Evolutionary conservation across 2,888 invertebrate species (phyloP).

Genomic region (Drosophila quinaria): DNA sequence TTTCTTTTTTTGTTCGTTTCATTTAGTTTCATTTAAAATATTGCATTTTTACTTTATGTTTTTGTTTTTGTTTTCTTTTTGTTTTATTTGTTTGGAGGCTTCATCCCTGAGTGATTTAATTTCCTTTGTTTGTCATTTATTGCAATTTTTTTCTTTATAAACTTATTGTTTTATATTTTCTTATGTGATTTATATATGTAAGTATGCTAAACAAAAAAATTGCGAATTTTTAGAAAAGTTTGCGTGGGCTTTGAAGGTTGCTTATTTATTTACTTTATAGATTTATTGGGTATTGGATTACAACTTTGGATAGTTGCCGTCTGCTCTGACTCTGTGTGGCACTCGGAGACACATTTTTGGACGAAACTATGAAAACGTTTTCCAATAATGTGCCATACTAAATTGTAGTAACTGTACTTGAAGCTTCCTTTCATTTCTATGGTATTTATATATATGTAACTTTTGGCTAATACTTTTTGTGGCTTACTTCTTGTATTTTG

Average conservation of each 20-base stretch:
- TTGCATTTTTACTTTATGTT: constrained; percentile 70
- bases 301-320: constrained; percentile 27
- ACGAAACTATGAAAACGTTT: constrained; percentile 20
- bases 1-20: constrained; percentile 47
- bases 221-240: constrained; percentile 47
- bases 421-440: constrained; percentile 37
- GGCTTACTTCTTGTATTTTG: constrained; percentile 40
- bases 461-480: constrained; percentile 74
- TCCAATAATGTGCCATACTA: constrained; percentile 56
- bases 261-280: constrained; percentile 69
- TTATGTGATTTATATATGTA: constrained; percentile 61
- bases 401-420: constrained; percentile 69
- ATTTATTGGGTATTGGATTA: constrained; percentile 24
- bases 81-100: constrained; percentile 84
- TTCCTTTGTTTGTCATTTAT: constrained; percentile 83
- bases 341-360: constrained; percentile 36
- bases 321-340: constrained; percentile 26
- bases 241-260: constrained; percentile 66
- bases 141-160: constrained; percentile 78
- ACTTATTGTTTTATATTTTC: constrained; percentile 78
- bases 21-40: constrained; percentile 74
- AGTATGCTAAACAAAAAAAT: constrained; percentile 58
- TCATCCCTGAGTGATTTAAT: constrained; percentile 85
- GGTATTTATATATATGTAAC: constrained; percentile 40
- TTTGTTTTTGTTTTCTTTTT: constrained; percentile 57